Base-by-base conservation (phyloP, 1,140 invertebrate genomes). In the Lucilia cuprina region DNA sequence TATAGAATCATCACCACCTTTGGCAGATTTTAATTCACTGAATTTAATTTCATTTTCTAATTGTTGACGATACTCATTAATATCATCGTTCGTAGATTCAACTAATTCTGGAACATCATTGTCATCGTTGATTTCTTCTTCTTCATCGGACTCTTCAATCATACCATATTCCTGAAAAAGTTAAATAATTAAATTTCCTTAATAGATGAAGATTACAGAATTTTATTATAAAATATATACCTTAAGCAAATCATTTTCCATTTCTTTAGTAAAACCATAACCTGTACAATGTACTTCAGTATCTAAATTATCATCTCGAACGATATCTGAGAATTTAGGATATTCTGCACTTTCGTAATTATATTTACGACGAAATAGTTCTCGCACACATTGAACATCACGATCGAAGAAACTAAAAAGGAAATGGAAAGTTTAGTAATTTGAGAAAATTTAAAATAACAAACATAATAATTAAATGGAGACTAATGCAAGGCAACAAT, bases 331-430 rank as follows among this genome's bases (percentile, higher is more conserved):
- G 91, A 99, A 99, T 84, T 93, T 94, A 25, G 99, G 99, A 91
- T 94, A 96, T 5, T 96, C 92, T 88, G 96, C 95, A 91, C 97
- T 98, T 92, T 99, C 98, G 92, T 96, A 99, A 1, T 93, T 93
- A 92, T 99, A 99, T 83, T 97, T 94, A 91, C 95, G 95, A 88
- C 95, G 96, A 91, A 99, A 99, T 92, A 99, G 99, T 82, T 96
- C 95, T 85, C 95, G 93, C 14, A 99, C 93, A 91, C 98, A 99
- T 74, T 94, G 94, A 0, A 99, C 98, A 93, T 99, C 99, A 87
- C 99, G 94, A 84, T 99, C 94, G 92, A 99, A 99, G 92, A 96
- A 97, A 88, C 95, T 96, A 86, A 41, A 55, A 55, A 55, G 50
- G 12, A 55, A 41, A 41, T 41, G 2, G 7, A 41, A 41, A 41